Evolutionary conservation across 2,113 vertebrate species (phyloP).

Genomic region (Furnarius figulus): DNA sequence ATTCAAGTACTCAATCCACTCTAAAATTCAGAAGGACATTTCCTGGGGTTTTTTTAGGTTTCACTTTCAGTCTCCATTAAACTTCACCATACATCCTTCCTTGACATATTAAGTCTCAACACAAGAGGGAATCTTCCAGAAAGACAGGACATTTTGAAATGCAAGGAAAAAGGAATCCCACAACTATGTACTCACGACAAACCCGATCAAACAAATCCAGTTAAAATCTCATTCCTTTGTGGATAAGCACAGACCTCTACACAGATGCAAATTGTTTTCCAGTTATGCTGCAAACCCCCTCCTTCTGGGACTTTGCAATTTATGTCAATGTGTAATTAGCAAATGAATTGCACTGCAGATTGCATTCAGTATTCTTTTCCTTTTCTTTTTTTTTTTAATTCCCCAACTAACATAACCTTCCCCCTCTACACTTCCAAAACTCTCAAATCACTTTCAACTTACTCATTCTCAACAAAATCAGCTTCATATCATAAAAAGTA

Average conservation of each 20-base stretch:
- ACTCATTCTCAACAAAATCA: not conserved
- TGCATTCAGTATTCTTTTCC: not conserved
- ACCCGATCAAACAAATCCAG: conserved; percentile 61
- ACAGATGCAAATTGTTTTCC: conserved; percentile 61
- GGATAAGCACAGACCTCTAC: conserved; percentile 51
- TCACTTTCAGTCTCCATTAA: not conserved
- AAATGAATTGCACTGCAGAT: conserved; percentile 56
- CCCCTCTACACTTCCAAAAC: not conserved
- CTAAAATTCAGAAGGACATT: not conserved
- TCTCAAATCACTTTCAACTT: not conserved
- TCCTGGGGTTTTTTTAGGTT: not conserved
- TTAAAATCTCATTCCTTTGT: conserved; percentile 54
- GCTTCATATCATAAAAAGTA: not conserved
- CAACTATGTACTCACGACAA: not conserved
- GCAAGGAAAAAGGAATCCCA: not conserved
- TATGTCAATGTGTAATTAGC: conserved; percentile 54
- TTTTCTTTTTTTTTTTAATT: not conserved
- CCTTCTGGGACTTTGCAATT: conserved; percentile 55
- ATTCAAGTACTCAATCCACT: not conserved
- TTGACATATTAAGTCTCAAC: not conserved
- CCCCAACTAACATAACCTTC: not conserved
- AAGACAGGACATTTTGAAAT: not conserved
- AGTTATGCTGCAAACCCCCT: conserved; percentile 26
- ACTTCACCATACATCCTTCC: not conserved
- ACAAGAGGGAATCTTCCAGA: conserved; percentile 40